These are phyloP conservation scores for Otus scops DNA, from an alignment of 2,797 vertebrate species.

Conservation along the genomic window DNA sequence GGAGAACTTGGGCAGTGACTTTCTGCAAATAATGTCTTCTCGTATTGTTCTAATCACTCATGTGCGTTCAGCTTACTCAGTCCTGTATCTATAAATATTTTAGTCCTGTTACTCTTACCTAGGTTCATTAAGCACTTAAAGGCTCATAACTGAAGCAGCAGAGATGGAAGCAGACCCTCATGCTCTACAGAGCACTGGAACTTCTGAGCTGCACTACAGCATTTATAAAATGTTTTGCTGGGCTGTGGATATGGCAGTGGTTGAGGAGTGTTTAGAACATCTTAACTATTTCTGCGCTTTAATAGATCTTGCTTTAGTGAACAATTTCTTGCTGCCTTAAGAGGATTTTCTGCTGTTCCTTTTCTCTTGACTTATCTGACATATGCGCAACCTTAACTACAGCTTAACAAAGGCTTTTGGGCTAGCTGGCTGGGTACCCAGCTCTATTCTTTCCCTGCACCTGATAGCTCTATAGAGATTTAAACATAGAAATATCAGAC, in stretches of 20 bases:
- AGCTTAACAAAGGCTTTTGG: neutral
- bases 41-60: neutral
- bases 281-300: neutral
- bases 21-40: neutral
- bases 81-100: slow-evolving; percentile 56
- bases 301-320: neutral
- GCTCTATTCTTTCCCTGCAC: neutral
- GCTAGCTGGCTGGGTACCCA: neutral
- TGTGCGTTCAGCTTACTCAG: slow-evolving; percentile 25
- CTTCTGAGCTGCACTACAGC: neutral
- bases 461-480: neutral
- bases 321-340: neutral
- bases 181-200: neutral
- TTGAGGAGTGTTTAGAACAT: neutral
- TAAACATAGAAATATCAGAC: neutral
- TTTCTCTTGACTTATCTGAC: neutral
- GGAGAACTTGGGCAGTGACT: slow-evolving; percentile 16
- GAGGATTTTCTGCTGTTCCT: neutral
- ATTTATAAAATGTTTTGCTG: neutral
- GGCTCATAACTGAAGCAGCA: neutral
- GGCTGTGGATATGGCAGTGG: neutral
- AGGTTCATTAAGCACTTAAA: slow-evolving; percentile 48
- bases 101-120: slow-evolving; percentile 13
- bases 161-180: neutral
- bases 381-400: neutral